Percentiles rank a stretch among this genome's conserved stretches.
These are phyloP conservation scores for Crematogaster levior DNA, from an alignment of 2,888 invertebrate species.

Conservation along the genomic window DNA sequence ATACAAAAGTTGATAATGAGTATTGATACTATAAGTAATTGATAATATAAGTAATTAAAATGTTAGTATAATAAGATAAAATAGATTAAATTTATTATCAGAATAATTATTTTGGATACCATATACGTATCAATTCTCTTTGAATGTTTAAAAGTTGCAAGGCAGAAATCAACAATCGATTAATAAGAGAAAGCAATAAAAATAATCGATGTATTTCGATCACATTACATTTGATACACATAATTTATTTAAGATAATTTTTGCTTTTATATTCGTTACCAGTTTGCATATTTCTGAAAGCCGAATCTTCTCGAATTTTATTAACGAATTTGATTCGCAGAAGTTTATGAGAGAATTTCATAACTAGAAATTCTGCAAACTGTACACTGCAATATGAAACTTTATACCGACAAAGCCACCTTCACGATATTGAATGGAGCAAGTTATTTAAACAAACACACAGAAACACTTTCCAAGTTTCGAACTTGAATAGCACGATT, in stretches of 20 bases:
- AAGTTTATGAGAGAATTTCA: constrained; percentile 39
- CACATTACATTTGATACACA: neutral
- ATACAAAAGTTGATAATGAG: neutral
- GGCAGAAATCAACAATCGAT: neutral
- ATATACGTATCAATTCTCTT: neutral
- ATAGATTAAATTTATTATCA: neutral
- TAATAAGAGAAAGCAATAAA: too few species aligned
- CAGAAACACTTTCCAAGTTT: constrained; percentile 26
- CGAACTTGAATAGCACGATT: constrained; percentile 41
- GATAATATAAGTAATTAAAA: neutral
- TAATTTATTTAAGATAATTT: constrained; percentile 12
- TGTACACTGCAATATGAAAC: constrained; percentile 49
- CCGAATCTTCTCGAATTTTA: constrained; percentile 26
- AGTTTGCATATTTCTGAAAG: constrained; percentile 19
- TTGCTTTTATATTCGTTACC: constrained; percentile 6
- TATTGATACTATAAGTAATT: neutral
- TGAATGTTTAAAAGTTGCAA: neutral
- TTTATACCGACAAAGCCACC: constrained; percentile 35
- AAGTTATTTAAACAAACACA: constrained; percentile 39
- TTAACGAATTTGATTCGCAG: constrained; percentile 42
- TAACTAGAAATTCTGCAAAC: constrained; percentile 37
- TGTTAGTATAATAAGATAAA: neutral
- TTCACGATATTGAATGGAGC: constrained; percentile 12
- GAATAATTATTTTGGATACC: neutral
- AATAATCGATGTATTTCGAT: neutral